phyloP scores from a whole-genome alignment of 2,797 vertebrate species.

The Myotis findleyi region DNA sequence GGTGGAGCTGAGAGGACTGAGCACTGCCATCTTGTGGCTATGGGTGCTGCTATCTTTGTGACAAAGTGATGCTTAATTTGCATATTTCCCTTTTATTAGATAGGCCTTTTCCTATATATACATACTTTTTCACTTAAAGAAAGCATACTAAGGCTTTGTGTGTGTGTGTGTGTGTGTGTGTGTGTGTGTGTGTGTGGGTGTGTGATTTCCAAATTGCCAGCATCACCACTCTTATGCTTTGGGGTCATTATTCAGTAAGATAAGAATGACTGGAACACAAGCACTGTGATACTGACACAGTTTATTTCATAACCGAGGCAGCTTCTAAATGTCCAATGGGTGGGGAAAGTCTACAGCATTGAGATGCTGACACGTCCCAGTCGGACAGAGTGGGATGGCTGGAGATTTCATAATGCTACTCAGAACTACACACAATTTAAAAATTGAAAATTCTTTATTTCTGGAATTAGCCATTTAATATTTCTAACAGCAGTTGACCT shows the following conservation, averaged over 20 bases:
- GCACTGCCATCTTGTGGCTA: too few relatives aligned
- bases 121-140: background rate
- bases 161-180: too few relatives aligned
- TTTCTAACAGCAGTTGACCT: background rate
- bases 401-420: background rate
- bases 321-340: background rate
- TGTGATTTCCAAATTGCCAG: background rate
- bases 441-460: background rate
- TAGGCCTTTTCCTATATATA: background rate
- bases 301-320: background rate
- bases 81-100: too few relatives aligned
- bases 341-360: background rate
- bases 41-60: too few relatives aligned
- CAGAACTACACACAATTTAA: background rate
- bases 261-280: background rate
- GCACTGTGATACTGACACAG: background rate
- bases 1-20: too few relatives aligned
- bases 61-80: too few relatives aligned
- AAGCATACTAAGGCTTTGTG: background rate
- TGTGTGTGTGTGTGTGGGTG: too few relatives aligned
- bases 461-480: background rate
- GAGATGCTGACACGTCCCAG: background rate
- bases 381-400: background rate
- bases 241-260: background rate
- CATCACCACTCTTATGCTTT: background rate